phyloP scores from a whole-genome alignment of 2,113 vertebrate genomes.

The Riparia riparia region DNA sequence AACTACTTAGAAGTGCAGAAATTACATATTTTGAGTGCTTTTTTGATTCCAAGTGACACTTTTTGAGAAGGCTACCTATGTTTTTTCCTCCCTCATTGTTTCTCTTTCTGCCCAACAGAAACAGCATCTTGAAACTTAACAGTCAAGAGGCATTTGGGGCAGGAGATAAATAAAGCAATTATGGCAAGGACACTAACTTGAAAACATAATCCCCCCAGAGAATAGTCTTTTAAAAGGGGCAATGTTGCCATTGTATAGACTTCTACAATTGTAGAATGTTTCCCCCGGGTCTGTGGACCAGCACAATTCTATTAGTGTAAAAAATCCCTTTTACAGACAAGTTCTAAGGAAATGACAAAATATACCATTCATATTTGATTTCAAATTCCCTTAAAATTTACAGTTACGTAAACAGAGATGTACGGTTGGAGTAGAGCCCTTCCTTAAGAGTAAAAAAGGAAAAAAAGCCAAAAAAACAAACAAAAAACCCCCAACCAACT shows the following conservation, averaged over 20 bases:
- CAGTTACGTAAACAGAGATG: neutral
- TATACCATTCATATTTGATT: neutral
- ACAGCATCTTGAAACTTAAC: neutral
- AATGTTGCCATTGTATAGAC: neutral
- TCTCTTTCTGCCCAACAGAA: neutral
- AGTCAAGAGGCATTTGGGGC: constrained; percentile 6
- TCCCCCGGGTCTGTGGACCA: neutral
- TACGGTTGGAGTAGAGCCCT: neutral
- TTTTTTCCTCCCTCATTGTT: neutral
- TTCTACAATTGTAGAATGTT: neutral
- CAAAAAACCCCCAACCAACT: too few species aligned
- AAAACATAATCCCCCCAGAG: neutral
- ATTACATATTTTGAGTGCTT: neutral
- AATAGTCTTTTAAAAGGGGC: neutral
- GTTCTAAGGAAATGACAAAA: constrained; percentile 3
- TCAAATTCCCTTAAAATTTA: constrained; percentile 34
- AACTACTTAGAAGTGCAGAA: neutral
- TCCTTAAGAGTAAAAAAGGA: neutral
- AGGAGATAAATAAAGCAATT: neutral
- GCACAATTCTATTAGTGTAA: neutral
- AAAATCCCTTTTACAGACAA: constrained; percentile 34
- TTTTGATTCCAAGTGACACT: neutral
- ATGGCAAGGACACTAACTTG: neutral
- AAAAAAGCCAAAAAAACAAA: neutral
- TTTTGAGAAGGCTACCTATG: neutral